Base-by-base conservation (phyloP, 2,888 invertebrate genomes). In the Luperina nickerlii region DNA sequence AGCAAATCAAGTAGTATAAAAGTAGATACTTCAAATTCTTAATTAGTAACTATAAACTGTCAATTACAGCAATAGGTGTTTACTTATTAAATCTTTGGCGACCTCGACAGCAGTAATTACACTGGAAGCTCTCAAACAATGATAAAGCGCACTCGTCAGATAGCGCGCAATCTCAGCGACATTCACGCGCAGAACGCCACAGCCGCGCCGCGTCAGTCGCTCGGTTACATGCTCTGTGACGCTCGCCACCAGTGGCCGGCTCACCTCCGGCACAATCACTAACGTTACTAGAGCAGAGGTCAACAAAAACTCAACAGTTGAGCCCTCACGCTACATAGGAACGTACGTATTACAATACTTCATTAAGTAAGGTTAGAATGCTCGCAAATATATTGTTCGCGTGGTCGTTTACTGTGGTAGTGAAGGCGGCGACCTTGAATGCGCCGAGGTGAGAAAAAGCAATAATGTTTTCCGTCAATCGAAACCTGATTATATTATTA, bases 351-450 rank as follows among this genome's bases (percentile, higher is more conserved):
- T 72, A 48, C 7, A 66, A 24, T 71, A 73, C 20, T 62, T 63
- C 13, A 48, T 65, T 51, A 67, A 60, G 4, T 65, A 27, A 83
- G 60, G 80, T 85, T 80, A 85, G 57, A 81, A 84, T 89, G 86
- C 76, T 38, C 74, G 62, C 57, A 51, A 81, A 62, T 74, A 71
- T 81, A 62, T 84, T 87, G 71, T 85, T 89, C 82, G 76, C 82
- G 81, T 79, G 84, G 73, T 83, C 76, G 72, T 85, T 79, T 76
- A 32, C 81, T 74, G 74, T 62, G 38, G 81, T 81, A 73, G 88
- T 81, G 68, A 76, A 83, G 62, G 90, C 91, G 70, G 92, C 92
- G 91, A 83, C 94, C 93, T 93, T 93, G 92, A 82, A 66, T 69
- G 76, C 68, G 67, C 42, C 68, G 82, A 91, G 89, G 92, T 92